Percentiles rank a stretch among this genome's conserved stretches.
These are phyloP conservation scores for Anthopleura sola DNA, from an alignment of 64 coral and sea anemone genomes.

Conservation along the genomic window DNA sequence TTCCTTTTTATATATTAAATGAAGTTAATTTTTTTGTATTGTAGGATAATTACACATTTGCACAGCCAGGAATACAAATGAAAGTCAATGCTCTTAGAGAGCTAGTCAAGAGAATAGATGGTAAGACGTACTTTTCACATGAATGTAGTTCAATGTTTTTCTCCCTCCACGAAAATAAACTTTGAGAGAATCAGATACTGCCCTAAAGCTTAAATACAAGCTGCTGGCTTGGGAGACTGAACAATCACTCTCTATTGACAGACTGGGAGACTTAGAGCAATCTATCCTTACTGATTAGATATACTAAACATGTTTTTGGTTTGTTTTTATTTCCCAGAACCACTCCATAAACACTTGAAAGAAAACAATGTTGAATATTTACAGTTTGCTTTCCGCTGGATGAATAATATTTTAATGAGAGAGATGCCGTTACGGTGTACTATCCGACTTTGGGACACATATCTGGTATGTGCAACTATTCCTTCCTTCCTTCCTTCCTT, in stretches of 20 bases:
- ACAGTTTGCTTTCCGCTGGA: slow-evolving; percentile 97
- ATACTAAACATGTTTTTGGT: neutral
- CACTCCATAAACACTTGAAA: slow-evolving; percentile 67
- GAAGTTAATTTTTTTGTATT: neutral
- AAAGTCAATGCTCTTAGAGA: slow-evolving; percentile 93
- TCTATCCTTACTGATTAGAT: too few relatives aligned
- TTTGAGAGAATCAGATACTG: too few relatives aligned
- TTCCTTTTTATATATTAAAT: neutral
- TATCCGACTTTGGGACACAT: slow-evolving; percentile 97
- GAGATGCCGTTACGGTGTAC: slow-evolving; percentile 93
- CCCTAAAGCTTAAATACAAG: too few relatives aligned
- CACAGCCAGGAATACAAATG: slow-evolving; percentile 94
- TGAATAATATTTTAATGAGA: slow-evolving; percentile 98
- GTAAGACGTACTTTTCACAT: slow-evolving; percentile 48
- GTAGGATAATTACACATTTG: slow-evolving; percentile 99
- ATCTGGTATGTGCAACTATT: slow-evolving; percentile 52
- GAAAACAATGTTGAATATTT: slow-evolving; percentile 87
- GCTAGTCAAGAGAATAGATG: slow-evolving; percentile 86
- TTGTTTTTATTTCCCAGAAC: slow-evolving; percentile 54
- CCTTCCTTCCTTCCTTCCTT: neutral
- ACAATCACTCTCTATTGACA: too few relatives aligned
- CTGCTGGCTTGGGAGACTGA: too few relatives aligned
- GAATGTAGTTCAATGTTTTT: too few relatives aligned
- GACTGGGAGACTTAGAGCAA: too few relatives aligned
- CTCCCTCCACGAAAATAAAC: neutral